Base-by-base conservation (phyloP, 2,113 vertebrate genomes). In the Rhinolophus ferrumequinum region DNA sequence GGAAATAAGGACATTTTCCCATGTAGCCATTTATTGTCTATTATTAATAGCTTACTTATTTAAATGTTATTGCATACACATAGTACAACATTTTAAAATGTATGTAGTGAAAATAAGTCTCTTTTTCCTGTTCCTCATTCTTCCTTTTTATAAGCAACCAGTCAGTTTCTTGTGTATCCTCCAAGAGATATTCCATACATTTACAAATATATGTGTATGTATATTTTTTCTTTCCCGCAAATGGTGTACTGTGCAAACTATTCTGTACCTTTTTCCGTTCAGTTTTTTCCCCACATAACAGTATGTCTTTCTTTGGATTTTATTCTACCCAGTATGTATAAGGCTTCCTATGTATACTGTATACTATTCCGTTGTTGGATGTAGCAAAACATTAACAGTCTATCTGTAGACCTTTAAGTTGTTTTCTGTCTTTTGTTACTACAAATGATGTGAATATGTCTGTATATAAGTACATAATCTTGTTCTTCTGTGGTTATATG, bases 11-110 rank as follows among this genome's bases (percentile, higher is more conserved):
- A 56, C 38, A 56, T 94, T 90, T 80, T 58, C 38, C 47, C 64
- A 54, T 18, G 19, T 64, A 72, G 22, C 30, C 44, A 50, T 82
- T 8, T 88, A 41, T 69, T 30, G 35, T 60, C 47, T 90, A 8
- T 58, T 81, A 19, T 69, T 94, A 91, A 69, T 18, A 91, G 70
- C 75, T 86, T 85, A 56, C 30, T 90, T 85, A 83, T 95, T 80
- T n/a, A 60, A 87, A 82, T 52, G 30, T 22, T 87, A 90, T 35
- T 69, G 22, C 2, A 62, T 35, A 41, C 3, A 44, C 7, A 30
- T 44, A 86, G 16, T 90, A 44, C n/a, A 60, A 56, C 56, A 66
- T 35, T 80, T 93, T 90, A 30, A 6, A 18, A 82, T 60, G 33
- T 80, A 24, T 30, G 3, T 30, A 87, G 5, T 86, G 66, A 81